These are phyloP conservation scores for Cinara cedri DNA, from an alignment of 2,888 invertebrate genomes.

Conservation along the genomic window DNA sequence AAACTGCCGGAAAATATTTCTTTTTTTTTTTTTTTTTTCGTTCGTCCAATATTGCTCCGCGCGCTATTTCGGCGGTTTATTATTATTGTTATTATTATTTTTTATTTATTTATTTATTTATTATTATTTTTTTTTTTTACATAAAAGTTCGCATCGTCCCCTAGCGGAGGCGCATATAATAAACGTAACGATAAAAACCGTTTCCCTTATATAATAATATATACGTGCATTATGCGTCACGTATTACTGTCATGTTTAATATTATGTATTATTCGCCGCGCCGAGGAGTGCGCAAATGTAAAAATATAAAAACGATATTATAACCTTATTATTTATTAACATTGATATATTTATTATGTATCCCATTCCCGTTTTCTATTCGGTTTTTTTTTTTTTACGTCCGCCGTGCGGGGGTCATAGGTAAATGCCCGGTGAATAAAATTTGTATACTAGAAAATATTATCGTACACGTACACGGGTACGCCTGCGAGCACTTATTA, in stretches of 20 bases:
- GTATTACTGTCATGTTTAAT: conserved; percentile 20
- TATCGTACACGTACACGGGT: neutral
- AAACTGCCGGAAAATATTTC: conserved; percentile 17
- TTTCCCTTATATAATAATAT: neutral
- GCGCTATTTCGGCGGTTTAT: conserved; percentile 17
- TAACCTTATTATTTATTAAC: conserved; percentile 49
- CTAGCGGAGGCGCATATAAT: conserved; percentile 13
- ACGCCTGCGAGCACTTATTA: neutral
- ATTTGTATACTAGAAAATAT: neutral
- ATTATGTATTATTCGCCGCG: conserved; percentile 26
- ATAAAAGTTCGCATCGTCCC: conserved; percentile 42
- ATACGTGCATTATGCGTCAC: no score
- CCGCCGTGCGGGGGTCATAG: neutral
- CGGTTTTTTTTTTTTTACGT: conserved; percentile 22
- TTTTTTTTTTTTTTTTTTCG: conserved; percentile 16
- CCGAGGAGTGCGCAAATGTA: conserved; percentile 24
- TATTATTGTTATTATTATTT: no score
- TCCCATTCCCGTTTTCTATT: conserved; percentile 5
- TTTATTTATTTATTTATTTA: no score
- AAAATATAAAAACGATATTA: conserved; percentile 36
- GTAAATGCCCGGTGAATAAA: neutral
- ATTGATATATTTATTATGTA: conserved; percentile 17
- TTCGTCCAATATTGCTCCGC: conserved; percentile 28
- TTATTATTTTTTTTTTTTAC: no score
- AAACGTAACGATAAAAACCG: conserved; percentile 35